A percentile compares a stretch with the other conserved stretches of the same genome.
Conservation (phyloP, 2,113 vertebrate species). For the Capreolus pygargus region DNA sequence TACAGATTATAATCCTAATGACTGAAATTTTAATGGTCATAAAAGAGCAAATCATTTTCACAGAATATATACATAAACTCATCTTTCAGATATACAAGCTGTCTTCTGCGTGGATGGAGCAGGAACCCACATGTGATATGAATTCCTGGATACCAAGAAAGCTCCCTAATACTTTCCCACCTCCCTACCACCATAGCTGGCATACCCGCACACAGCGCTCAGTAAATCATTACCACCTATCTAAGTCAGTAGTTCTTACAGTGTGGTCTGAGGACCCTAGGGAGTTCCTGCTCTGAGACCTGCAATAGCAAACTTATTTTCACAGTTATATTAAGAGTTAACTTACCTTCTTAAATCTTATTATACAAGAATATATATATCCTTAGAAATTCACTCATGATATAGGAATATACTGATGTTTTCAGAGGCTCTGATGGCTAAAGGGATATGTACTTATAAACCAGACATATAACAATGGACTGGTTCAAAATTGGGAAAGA, state of each 20-base stretch:
- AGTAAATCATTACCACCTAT: neutral
- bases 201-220: neutral
- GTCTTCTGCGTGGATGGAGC: no score
- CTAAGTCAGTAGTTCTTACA: neutral
- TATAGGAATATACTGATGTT: neutral
- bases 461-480: neutral
- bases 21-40: no score
- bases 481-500: neutral
- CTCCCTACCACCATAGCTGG: neutral
- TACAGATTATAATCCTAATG: neutral
- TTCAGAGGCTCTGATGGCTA: neutral
- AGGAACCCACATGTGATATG: neutral
- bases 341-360: neutral
- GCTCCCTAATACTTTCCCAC: neutral
- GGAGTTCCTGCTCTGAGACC: neutral
- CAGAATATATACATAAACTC: neutral
- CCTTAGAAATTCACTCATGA: neutral
- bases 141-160: neutral
- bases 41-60: neutral
- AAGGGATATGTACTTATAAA: neutral
- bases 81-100: neutral
- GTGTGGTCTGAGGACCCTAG: neutral
- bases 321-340: neutral
- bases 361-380: neutral
- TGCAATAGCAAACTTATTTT: neutral